Evolutionary conservation across 2,113 vertebrate species (phyloP), one percentile per base, ranked within the genome.

Genomic region (Ameiurus melas): DNA sequence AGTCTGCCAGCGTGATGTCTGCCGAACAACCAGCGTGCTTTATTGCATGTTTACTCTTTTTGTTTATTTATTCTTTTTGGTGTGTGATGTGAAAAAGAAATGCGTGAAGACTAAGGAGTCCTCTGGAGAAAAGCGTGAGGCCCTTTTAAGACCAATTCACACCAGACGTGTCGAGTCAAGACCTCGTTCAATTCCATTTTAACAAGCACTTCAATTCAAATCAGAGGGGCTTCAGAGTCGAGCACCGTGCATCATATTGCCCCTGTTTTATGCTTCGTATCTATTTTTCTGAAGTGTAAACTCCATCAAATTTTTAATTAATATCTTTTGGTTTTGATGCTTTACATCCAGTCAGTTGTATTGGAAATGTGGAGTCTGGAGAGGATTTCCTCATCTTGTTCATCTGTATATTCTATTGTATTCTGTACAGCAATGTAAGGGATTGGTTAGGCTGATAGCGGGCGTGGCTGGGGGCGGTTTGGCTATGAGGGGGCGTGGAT

Each of bases 1-100:
- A 51, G 14, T 64, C 58, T 55, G 9, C 85, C 39, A 64, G 75
- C 3, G 39, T 80, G 60, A 68, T 36, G n/a, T 66, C 85, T 86
- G 3, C 60, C 16, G 53, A 80, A 68, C 16, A 5, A 2, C 13
- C 27, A 16, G 33, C 10, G 12, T 12, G 14, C 30, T 60, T 77
- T 25, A 64, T 51, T 57, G 73, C 20, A 12, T 82, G 55, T 36
- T 83, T 62, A 62, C 57, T 62, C 33, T 51, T 43, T 62, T 83
- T 43, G 0, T 39, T 43, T 43, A 1, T 43, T 5, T 43, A 0
- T 62, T 83, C 5, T 13, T 39, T 62, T 12, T 39, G 79, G 5
- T 22, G 20, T 71, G 51, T 25, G 17, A 75, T 19, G 60, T 58
- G 51, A 60, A 39, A 77, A 43, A 60, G 39, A 30, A 66, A 79